phyloP scores from a whole-genome alignment of 2,797 vertebrate genomes.

The Percopsis omiscomaycus region DNA sequence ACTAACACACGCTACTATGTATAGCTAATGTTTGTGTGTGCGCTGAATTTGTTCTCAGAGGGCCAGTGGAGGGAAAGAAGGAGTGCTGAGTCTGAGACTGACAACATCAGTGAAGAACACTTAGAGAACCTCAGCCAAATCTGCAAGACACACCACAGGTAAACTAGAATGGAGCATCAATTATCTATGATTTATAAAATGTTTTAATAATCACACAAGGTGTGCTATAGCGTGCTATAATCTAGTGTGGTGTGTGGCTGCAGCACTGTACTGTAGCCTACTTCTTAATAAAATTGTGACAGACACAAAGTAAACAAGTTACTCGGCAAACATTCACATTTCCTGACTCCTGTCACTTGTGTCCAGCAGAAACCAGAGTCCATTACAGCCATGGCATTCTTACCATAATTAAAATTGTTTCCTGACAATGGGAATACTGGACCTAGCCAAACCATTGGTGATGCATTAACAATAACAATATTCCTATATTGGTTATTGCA shows the following conservation, averaged over 20 bases:
- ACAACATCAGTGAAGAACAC: constrained; percentile 76
- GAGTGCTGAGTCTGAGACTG: constrained; percentile 57
- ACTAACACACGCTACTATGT: too few species aligned
- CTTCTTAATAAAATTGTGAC: too few species aligned
- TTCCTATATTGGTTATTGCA: constrained; percentile 10
- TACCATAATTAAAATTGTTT: constrained; percentile 4
- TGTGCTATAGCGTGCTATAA: too few species aligned
- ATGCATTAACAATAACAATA: constrained; percentile 19
- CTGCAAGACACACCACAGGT: constrained; percentile 91
- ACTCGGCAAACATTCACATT: neutral
- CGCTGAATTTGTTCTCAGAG: constrained; percentile 75
- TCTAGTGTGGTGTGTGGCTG: too few species aligned
- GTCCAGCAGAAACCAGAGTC: constrained; percentile 14
- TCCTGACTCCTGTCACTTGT: constrained; percentile 2
- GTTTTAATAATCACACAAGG: too few species aligned
- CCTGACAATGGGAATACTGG: neutral
- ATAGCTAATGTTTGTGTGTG: neutral
- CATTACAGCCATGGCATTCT: neutral
- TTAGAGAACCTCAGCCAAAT: constrained; percentile 84
- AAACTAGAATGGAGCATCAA: constrained; percentile 40
- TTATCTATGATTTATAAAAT: too few species aligned
- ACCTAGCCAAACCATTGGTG: neutral
- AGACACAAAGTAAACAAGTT: constrained; percentile 3
- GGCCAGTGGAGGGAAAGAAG: constrained; percentile 78
- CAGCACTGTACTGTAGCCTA: too few species aligned